phyloP scores from a whole-genome alignment of 2,113 vertebrate genomes.

The Tenebrosternarchus preto region DNA sequence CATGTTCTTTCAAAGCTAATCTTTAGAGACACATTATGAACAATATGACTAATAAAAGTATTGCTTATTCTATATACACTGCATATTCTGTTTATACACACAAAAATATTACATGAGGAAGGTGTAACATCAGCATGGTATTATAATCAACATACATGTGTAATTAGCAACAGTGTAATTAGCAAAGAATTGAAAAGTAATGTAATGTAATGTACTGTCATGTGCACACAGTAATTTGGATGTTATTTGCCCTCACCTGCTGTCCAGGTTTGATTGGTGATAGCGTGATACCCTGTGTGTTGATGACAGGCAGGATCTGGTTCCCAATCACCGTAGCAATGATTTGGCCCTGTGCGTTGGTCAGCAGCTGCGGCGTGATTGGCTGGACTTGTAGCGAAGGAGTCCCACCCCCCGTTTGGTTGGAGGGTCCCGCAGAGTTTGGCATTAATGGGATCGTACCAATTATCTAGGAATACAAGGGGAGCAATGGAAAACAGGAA shows the following conservation, averaged over 20 bases:
- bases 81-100: no score
- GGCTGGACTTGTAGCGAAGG: conserved; percentile 97
- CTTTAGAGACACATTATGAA: neutral
- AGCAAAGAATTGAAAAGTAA: neutral
- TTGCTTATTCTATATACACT: neutral
- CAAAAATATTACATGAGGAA: no score
- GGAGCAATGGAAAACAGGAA: conserved; percentile 46
- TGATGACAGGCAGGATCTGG: conserved; percentile 99
- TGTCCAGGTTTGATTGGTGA: conserved; percentile 98
- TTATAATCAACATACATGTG: neutral
- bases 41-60: neutral
- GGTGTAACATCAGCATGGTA: neutral
- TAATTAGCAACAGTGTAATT: neutral
- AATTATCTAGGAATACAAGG: conserved; percentile 86
- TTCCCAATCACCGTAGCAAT: conserved; percentile 99
- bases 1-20: neutral
- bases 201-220: neutral
- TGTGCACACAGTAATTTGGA: conserved; percentile 15
- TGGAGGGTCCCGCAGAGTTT: conserved; percentile 87
- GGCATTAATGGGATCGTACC: conserved; percentile 98
- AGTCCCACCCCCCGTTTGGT: conserved; percentile 85
- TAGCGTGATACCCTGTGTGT: conserved; percentile 98
- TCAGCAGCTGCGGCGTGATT: conserved; percentile 96
- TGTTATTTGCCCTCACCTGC: conserved; percentile 78
- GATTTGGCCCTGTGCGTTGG: conserved; percentile 99